Evolutionary conservation across 2,888 invertebrate genomes (phyloP).

Genomic region (Automeris io): DNA sequence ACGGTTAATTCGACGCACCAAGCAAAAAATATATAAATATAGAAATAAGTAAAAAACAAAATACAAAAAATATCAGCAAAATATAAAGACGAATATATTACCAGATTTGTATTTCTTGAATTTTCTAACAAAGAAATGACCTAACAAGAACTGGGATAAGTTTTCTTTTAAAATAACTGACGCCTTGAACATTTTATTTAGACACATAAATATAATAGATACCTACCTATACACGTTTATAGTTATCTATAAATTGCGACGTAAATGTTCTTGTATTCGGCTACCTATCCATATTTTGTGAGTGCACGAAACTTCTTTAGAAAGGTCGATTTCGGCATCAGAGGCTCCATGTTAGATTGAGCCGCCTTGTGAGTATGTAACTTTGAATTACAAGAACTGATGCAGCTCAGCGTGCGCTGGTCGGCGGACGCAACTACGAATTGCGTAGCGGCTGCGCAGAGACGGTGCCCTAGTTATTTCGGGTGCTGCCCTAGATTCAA

Average conservation of each 20-base stretch:
- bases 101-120: too few species aligned
- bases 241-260: background rate
- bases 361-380: slow-evolving; percentile 15
- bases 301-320: slow-evolving; percentile 36
- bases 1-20: too few species aligned
- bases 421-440: slow-evolving; percentile 36
- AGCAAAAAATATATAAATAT: too few species aligned
- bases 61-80: too few species aligned
- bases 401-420: slow-evolving; percentile 32
- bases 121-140: too few species aligned
- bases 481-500: slow-evolving; percentile 67
- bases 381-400: slow-evolving; percentile 14
- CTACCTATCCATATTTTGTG: slow-evolving; percentile 11
- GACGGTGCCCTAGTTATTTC: slow-evolving; percentile 72
- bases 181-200: too few species aligned
- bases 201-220: too few species aligned
- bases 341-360: slow-evolving; percentile 25
- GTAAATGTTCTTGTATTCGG: background rate
- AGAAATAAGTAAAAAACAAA: too few species aligned
- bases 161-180: too few species aligned
- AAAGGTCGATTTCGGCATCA: slow-evolving; percentile 53
- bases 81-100: too few species aligned
- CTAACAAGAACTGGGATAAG: too few species aligned
- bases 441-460: slow-evolving; percentile 65
- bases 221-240: too few species aligned